These are phyloP conservation scores for Coptodon rendalli DNA, from an alignment of 2,113 vertebrate species.

Conservation along the genomic window DNA sequence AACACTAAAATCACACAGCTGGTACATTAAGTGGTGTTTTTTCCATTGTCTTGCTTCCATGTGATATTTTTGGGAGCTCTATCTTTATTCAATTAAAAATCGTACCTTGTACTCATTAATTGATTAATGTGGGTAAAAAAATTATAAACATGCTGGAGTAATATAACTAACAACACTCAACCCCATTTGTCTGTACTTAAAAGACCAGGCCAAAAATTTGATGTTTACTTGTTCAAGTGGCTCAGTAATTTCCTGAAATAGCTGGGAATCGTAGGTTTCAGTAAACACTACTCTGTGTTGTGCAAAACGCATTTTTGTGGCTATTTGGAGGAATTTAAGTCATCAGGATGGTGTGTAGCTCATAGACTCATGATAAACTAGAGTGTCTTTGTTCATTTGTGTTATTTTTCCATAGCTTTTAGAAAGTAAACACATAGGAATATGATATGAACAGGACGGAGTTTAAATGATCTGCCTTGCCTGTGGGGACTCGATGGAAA, in stretches of 20 bases:
- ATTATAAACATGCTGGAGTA: not conserved
- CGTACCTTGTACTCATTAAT: not conserved
- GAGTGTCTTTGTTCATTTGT: not conserved
- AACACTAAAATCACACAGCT: not conserved
- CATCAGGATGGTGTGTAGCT: not conserved
- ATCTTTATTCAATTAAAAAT: not conserved
- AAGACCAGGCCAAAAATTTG: not conserved
- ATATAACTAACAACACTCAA: not conserved
- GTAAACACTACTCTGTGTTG: not conserved
- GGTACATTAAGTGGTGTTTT: not conserved
- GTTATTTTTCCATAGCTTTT: not conserved
- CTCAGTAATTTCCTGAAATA: not conserved
- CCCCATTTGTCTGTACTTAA: not conserved
- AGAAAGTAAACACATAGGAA: not conserved
- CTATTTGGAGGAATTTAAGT: not conserved
- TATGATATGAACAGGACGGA: not conserved
- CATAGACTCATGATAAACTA: not conserved
- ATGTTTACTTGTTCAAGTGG: not conserved
- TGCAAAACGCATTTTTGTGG: not conserved
- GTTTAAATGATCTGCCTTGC: not conserved
- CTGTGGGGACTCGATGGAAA: not conserved
- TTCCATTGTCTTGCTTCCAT: not conserved
- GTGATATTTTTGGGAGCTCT: not conserved
- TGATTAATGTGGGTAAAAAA: not conserved
- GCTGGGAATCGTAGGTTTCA: not conserved